Conservation (phyloP, 2,113 vertebrate genomes). For the Daphoenositta chrysoptera region DNA sequence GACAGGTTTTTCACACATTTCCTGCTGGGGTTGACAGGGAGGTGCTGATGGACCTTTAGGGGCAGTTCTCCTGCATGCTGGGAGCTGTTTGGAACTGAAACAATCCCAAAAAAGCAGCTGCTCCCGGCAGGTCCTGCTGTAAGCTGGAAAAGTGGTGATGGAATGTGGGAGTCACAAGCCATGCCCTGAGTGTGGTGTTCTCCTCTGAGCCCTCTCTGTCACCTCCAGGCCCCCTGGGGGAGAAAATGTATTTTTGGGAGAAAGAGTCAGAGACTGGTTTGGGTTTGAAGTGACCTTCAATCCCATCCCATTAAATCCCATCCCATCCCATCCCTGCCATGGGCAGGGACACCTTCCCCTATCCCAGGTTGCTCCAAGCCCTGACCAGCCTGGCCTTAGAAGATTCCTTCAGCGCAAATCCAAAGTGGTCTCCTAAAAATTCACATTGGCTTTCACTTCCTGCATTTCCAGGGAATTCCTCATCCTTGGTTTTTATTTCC, state of each 20-base stretch:
- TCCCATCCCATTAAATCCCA: background rate
- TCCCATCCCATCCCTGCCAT: background rate
- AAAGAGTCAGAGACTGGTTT: background rate
- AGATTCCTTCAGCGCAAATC: background rate
- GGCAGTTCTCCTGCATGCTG: background rate
- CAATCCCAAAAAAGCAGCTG: background rate
- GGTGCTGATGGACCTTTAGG: background rate
- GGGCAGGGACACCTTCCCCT: background rate
- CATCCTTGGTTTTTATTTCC: background rate
- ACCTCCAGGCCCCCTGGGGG: background rate
- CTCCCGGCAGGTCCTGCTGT: rapidly evolving
- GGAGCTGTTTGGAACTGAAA: background rate
- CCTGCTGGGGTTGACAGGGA: background rate
- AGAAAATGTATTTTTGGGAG: background rate
- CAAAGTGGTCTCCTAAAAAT: background rate
- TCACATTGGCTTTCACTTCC: background rate
- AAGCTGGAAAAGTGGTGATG: background rate
- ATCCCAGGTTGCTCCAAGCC: background rate
- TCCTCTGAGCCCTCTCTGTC: background rate
- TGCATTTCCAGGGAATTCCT: background rate
- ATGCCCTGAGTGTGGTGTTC: rapidly evolving
- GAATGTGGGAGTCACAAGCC: background rate
- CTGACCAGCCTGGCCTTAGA: background rate
- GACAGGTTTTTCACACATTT: background rate
- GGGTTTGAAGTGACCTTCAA: background rate